phyloP scores from a whole-genome alignment of 2,888 invertebrate genomes.

The Ommatoiulus sabulosus region DNA sequence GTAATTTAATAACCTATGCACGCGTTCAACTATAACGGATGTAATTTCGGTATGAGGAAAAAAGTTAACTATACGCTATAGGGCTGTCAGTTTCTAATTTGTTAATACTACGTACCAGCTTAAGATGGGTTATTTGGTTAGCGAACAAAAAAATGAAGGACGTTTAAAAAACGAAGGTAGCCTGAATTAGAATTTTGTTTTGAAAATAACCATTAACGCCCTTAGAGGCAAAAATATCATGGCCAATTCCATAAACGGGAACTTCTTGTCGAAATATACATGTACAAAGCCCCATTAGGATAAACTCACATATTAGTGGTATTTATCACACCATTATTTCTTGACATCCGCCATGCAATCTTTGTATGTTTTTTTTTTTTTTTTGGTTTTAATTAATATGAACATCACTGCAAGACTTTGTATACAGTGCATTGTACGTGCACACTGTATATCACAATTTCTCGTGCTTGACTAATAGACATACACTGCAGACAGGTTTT shows the following conservation, averaged over 20 bases:
- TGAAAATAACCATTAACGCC: background rate
- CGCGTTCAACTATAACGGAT: constrained; percentile 12
- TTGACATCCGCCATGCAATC: background rate
- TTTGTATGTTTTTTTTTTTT: no score
- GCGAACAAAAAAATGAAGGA: background rate
- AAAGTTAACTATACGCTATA: background rate
- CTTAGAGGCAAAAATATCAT: background rate
- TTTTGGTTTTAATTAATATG: no score
- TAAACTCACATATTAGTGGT: background rate
- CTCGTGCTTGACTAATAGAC: no score
- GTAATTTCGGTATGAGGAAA: background rate
- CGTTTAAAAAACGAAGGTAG: background rate
- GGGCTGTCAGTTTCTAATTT: background rate
- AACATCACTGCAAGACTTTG: no score
- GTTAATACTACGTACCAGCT: background rate
- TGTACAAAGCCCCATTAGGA: background rate
- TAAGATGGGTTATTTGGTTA: background rate
- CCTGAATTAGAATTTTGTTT: background rate
- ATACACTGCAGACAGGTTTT: no score
- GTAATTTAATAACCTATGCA: background rate
- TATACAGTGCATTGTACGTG: no score
- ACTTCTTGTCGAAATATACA: background rate
- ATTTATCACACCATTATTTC: background rate
- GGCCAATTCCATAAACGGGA: background rate
- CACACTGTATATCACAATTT: no score